These are phyloP conservation scores for Tyria jacobaeae DNA, from an alignment of 2,888 invertebrate species.

Conservation along the genomic window DNA sequence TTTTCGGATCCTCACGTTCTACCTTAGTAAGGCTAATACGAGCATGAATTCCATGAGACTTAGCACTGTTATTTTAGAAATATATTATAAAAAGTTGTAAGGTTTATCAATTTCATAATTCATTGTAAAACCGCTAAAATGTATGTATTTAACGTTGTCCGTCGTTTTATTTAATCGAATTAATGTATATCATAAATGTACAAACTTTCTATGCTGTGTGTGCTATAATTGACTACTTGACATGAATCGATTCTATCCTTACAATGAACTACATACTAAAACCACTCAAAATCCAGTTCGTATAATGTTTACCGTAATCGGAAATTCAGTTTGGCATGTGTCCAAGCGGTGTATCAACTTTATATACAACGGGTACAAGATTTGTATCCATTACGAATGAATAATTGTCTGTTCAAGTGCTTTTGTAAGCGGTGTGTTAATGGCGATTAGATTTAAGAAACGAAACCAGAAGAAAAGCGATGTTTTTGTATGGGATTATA, in stretches of 20 bases:
- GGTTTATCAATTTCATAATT: no score
- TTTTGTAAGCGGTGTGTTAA: conserved; percentile 32
- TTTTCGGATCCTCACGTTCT: neutral
- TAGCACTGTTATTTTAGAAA: no score
- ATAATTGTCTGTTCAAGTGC: conserved; percentile 51
- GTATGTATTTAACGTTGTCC: no score
- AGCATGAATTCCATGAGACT: no score
- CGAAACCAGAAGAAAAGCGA: no score
- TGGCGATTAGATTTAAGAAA: conserved; percentile 34
- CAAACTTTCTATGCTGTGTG: neutral
- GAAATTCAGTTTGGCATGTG: conserved; percentile 72
- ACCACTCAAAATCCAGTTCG: conserved; percentile 21
- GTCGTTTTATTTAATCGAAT: no score
- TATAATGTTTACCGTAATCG: conserved; percentile 70
- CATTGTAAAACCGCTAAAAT: no score
- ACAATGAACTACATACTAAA: conserved; percentile 5
- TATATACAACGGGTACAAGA: conserved; percentile 35
- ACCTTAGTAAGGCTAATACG: no score
- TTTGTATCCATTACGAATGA: conserved; percentile 57
- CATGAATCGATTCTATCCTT: neutral
- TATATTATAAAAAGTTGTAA: no score
- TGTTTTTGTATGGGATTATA: conserved; percentile 22
- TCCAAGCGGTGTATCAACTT: conserved; percentile 63
- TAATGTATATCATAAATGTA: neutral
- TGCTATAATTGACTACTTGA: no score